These are phyloP conservation scores for Callyntrura guangdongensis DNA, from an alignment of 2,888 invertebrate species.

Conservation along the genomic window DNA sequence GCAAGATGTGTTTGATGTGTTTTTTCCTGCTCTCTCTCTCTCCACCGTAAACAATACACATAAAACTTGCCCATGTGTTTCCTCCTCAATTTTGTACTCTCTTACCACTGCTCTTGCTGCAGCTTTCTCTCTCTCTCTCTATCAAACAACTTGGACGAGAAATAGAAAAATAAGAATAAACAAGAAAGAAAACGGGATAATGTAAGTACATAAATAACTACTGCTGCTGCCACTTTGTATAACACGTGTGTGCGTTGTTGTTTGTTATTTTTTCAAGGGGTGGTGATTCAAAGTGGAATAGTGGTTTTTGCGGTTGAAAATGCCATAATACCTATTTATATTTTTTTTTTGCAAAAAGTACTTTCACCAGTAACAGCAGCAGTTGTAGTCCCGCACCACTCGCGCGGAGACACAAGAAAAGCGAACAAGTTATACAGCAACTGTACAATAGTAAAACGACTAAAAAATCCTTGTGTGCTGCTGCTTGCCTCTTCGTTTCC, in stretches of 20 bases:
- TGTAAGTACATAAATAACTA: neutral
- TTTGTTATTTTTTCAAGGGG: neutral
- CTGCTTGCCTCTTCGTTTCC: neutral
- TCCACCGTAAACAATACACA: constrained; percentile 30
- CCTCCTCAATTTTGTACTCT: constrained; percentile 14
- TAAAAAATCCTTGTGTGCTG: neutral
- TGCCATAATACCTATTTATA: neutral
- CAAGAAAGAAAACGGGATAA: neutral
- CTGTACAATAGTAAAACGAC: neutral
- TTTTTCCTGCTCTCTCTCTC: neutral
- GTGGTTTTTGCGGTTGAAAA: constrained; percentile 38
- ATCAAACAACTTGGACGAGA: neutral
- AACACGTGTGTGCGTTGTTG: neutral
- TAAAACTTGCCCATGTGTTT: constrained; percentile 42
- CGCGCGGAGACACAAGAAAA: neutral
- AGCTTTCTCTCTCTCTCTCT: neutral
- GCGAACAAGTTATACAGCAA: neutral
- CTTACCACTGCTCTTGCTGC: neutral
- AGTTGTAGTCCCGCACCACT: no score
- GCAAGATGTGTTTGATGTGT: neutral
- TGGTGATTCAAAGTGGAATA: neutral
- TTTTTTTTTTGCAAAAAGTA: constrained; percentile 12
- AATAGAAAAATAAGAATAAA: neutral
- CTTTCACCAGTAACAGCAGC: neutral
- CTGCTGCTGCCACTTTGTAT: neutral